Percentiles rank a stretch among this genome's conserved stretches.
Evolutionary conservation across 2,113 vertebrate genomes (phyloP).

Genomic region (Hylia prasina): DNA sequence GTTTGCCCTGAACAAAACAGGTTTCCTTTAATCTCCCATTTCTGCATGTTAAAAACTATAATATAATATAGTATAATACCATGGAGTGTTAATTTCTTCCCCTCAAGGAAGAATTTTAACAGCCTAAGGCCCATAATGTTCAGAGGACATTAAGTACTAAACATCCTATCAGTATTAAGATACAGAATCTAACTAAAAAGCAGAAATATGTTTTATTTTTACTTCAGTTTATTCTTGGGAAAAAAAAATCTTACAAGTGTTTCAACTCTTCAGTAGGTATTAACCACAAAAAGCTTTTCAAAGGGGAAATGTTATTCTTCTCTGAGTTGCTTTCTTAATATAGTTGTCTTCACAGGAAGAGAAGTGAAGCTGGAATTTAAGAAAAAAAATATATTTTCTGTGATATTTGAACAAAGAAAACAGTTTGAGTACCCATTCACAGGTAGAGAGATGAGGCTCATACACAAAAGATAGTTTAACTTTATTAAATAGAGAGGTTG

Average conservation of each 20-base stretch:
- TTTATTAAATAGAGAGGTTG: neutral
- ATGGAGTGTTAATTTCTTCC: neutral
- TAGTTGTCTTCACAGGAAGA: neutral
- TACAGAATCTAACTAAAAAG: neutral
- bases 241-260: neutral
- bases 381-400: neutral
- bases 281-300: neutral
- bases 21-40: neutral
- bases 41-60: neutral
- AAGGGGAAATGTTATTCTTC: neutral
- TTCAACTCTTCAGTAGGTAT: neutral
- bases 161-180: neutral
- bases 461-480: neutral
- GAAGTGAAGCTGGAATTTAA: neutral
- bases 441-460: neutral
- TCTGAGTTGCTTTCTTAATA: slow-evolving; percentile 2
- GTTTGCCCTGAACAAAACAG: neutral
- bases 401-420: neutral
- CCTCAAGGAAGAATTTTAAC: neutral
- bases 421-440: neutral
- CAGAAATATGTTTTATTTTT: neutral
- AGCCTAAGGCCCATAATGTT: neutral
- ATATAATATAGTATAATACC: too few species aligned
- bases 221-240: neutral
- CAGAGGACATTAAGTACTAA: neutral